Conservation (phyloP, 2,797 vertebrate species). For the Scolopax bukidnonensis region DNA sequence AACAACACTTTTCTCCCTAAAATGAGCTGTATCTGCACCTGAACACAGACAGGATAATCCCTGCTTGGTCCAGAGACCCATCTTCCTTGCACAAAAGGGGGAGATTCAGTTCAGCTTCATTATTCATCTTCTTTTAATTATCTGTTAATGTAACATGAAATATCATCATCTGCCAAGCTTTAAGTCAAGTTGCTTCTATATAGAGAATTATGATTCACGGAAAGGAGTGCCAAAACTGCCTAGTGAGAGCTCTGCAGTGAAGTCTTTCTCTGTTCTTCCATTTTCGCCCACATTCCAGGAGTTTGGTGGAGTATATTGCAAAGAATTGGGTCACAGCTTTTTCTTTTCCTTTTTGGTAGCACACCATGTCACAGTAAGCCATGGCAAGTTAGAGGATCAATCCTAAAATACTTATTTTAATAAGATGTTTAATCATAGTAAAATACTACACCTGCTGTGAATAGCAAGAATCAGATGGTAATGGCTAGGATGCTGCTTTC, state of each 20-base stretch:
- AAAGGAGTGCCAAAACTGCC: neutral
- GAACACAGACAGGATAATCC: neutral
- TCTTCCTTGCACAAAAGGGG: neutral
- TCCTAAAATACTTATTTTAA: neutral
- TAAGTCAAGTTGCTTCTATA: neutral
- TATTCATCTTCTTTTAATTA: neutral
- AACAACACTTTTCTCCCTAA: neutral
- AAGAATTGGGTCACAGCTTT: neutral
- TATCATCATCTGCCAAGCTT: neutral
- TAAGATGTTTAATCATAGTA: neutral
- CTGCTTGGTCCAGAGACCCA: neutral
- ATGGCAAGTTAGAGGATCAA: neutral
- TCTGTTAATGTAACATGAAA: neutral
- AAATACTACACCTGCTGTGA: neutral
- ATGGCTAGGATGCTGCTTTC: neutral
- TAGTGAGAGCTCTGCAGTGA: neutral
- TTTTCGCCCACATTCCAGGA: neutral
- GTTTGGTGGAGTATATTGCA: neutral
- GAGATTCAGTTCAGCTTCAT: neutral
- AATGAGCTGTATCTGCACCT: neutral
- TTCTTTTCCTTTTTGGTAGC: neutral
- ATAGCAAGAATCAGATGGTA: slow-evolving; percentile 53
- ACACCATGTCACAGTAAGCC: neutral
- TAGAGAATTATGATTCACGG: neutral
- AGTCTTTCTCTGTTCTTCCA: neutral